Evolutionary conservation across 2,113 vertebrate genomes (phyloP), one percentile per base, ranked within the genome.

Genomic region (Anoura caudifer): DNA sequence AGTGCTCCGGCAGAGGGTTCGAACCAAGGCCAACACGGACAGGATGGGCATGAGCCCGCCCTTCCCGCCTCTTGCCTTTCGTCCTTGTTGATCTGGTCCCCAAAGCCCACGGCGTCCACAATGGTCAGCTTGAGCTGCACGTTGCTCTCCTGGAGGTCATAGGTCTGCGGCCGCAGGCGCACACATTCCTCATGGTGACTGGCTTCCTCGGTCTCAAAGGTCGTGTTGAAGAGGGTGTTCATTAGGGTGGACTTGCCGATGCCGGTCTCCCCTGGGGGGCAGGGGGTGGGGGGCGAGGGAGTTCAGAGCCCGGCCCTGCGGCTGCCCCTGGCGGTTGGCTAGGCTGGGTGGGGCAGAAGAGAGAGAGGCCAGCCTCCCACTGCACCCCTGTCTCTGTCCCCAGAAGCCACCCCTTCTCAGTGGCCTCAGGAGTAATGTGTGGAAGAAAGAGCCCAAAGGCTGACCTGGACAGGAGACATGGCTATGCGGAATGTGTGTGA

Each of bases 171-270:
- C 96, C 99, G 99, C 95, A 99, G 93, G 97, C 99, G 98, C 16
- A 99, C 99, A 0, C 98, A 97, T 0, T 99, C 99, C 98, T 99
- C 99, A 0, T 99, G 99, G 96, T 99, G 99, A 81, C 99, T 99
- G 31, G 99, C 99, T 86, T 99, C 99, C 73, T 99, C 99, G 0
- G 99, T 99, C 98, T 99, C 99, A 4, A 99, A 99, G 12, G 99
- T 99, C 22, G 99, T 99, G 97, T 99, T 99, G 98, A 99, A 99
- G 22, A 99, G 99, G 0, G 99, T 99, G 95, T 99, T 99, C 99
- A 99, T 99, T 75, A 99, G 98, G 0, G 99, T 99, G 2, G 99
- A 99, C 91, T 99, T 99, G 95, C 99, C 99, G 2, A 99, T 99
- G 84, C 99, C 99, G 0, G 99, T 99, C 98, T 99, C 99, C 85